A percentile compares a stretch with the other conserved stretches of the same genome.
These are phyloP conservation scores for Turdus rufiventris DNA, from an alignment of 2,113 vertebrate species.

Conservation along the genomic window DNA sequence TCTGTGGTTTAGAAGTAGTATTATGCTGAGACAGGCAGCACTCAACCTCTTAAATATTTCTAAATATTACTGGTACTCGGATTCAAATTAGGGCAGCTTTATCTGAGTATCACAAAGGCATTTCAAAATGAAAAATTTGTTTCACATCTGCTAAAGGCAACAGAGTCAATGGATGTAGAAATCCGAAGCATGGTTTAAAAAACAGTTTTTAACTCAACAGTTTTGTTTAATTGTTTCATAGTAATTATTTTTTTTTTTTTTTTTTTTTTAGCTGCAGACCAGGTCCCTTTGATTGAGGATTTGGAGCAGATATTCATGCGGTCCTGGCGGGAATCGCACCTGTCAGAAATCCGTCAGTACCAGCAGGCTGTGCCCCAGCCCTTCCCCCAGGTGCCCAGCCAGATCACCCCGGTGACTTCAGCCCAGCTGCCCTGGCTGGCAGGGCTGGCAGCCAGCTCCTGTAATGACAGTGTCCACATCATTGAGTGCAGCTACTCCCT, in stretches of 20 bases:
- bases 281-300: constrained; percentile 93
- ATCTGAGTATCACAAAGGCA: neutral
- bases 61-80: neutral
- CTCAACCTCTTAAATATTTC: neutral
- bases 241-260: neutral
- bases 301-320: constrained; percentile 96
- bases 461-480: constrained; percentile 86
- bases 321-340: constrained; percentile 91
- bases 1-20: neutral
- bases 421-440: constrained; percentile 95
- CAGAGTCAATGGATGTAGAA: neutral
- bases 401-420: constrained; percentile 77
- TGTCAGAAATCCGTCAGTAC: constrained; percentile 89
- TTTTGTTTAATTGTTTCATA: neutral
- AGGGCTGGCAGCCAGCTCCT: constrained; percentile 90
- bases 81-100: neutral
- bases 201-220: neutral
- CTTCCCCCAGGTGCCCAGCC: constrained; percentile 67
- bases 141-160: neutral
- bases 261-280: constrained; percentile 80
- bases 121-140: neutral
- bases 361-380: constrained; percentile 79
- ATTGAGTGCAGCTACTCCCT: constrained; percentile 86
- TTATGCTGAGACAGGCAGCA: neutral
- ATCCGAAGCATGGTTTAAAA: neutral